phyloP scores from a whole-genome alignment of 1,140 invertebrate genomes.

The Drosophila kohkoa region DNA sequence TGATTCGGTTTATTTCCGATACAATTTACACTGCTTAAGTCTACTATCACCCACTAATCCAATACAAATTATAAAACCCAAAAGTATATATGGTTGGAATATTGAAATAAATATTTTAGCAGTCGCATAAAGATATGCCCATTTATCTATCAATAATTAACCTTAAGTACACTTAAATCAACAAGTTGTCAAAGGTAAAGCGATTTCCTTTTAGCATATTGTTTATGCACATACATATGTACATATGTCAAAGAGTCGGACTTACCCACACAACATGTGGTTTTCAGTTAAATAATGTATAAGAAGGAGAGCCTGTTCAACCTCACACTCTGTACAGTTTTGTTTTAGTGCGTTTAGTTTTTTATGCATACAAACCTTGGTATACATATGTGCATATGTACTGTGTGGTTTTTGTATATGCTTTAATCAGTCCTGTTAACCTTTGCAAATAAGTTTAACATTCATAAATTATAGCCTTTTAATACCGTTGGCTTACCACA shows the following conservation, averaged over 20 bases:
- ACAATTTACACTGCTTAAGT: too few relatives aligned
- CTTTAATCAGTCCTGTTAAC: constrained; percentile 30
- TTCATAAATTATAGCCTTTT: constrained; percentile 45
- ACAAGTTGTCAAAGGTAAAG: background rate
- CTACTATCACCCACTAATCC: too few relatives aligned
- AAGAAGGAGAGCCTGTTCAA: background rate
- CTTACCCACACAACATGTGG: constrained; percentile 10
- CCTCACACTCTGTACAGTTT: background rate
- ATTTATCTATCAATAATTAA: background rate
- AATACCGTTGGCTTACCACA: constrained; percentile 33
- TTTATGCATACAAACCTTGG: background rate
- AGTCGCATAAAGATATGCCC: too few relatives aligned
- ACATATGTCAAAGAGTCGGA: constrained; percentile 20
- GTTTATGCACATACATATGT: constrained; percentile 5
- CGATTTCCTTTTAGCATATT: constrained; percentile 6
- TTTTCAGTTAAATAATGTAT: constrained; percentile 22
- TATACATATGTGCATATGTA: background rate
- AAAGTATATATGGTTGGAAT: too few relatives aligned
- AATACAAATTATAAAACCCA: too few relatives aligned
- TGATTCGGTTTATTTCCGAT: too few relatives aligned
- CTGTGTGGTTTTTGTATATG: constrained; percentile 15
- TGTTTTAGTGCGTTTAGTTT: background rate
- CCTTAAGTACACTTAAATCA: background rate
- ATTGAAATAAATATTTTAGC: too few relatives aligned
- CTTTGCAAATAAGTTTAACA: constrained; percentile 42